phyloP scores from a whole-genome alignment of 2,888 invertebrate genomes.

The Drosophila demipolita region DNA sequence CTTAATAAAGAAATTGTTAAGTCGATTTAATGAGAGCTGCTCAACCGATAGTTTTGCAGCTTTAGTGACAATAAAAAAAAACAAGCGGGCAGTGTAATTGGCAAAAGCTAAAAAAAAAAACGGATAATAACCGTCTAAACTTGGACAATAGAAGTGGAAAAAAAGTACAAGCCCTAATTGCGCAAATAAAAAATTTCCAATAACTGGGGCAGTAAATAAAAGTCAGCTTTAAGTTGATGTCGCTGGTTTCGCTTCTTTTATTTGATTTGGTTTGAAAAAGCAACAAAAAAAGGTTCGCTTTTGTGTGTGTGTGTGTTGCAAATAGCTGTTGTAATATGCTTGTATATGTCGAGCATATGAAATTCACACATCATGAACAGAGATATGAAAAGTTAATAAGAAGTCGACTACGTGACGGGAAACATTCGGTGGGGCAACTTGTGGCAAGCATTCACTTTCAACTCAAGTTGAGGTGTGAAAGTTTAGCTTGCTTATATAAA shows the following conservation, averaged over 20 bases:
- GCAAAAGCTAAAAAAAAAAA: conserved; percentile 24
- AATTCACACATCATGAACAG: conserved; percentile 65
- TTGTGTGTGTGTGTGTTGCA: conserved; percentile 11
- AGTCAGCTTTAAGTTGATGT: conserved; percentile 24
- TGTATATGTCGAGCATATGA: conserved; percentile 49
- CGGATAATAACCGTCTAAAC: conserved; percentile 40
- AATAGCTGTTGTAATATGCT: conserved; percentile 45
- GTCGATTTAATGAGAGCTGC: neutral
- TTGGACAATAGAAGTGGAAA: conserved; percentile 21
- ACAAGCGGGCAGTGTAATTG: conserved; percentile 27
- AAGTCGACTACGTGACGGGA: conserved; percentile 61
- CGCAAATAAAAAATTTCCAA: conserved; percentile 31
- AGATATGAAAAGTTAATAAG: conserved; percentile 75
- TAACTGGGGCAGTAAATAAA: conserved; percentile 38
- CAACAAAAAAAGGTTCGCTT: conserved; percentile 49
- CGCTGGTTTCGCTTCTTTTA: conserved; percentile 1
- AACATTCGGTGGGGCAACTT: conserved; percentile 42
- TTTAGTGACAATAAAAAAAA: neutral
- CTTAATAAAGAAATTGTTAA: neutral
- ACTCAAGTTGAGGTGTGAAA: conserved; percentile 50
- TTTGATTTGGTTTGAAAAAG: conserved; percentile 23
- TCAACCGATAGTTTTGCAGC: neutral
- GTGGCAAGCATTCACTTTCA: conserved; percentile 46
- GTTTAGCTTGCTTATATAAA: conserved; percentile 20
- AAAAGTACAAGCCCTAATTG: conserved; percentile 54